phyloP scores from a whole-genome alignment of 2,888 invertebrate genomes.

The Dynastes hyllus region DNA sequence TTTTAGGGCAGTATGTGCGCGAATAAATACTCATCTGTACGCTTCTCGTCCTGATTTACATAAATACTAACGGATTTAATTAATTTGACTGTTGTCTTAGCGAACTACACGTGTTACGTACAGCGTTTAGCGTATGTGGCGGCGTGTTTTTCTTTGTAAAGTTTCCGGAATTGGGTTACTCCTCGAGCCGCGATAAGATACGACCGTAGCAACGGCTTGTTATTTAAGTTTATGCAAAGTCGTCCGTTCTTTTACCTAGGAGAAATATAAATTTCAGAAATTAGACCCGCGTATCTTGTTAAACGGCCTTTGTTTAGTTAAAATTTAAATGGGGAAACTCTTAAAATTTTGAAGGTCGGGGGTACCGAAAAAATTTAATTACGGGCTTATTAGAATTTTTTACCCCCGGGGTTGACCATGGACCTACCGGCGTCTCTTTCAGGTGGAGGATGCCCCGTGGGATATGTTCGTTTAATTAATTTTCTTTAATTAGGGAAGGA shows the following conservation, averaged over 20 bases:
- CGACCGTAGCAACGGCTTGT: constrained; percentile 1
- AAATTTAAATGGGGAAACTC: constrained; percentile 24
- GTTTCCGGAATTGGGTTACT: not conserved
- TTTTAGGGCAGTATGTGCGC: no score
- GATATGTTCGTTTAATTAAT: constrained; percentile 14
- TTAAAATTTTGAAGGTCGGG: constrained; percentile 5
- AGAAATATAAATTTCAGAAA: constrained; percentile 49
- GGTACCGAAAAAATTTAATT: constrained; percentile 26
- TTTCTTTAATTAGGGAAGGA: no score
- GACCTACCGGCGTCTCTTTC: not conserved
- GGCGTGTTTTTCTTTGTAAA: constrained; percentile 18
- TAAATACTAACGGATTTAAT: constrained; percentile 27
- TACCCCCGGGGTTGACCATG: no score
- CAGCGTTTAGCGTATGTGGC: not conserved
- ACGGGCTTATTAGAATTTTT: not conserved
- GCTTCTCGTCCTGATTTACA: not conserved
- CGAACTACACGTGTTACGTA: constrained; percentile 3
- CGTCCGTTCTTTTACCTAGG: constrained; percentile 46
- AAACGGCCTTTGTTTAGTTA: constrained; percentile 44
- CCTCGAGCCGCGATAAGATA: constrained; percentile 27
- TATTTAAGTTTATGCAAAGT: constrained; percentile 38
- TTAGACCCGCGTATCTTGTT: constrained; percentile 46
- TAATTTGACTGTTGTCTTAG: constrained; percentile 28
- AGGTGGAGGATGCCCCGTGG: not conserved
- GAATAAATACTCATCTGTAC: constrained; percentile 2